These are phyloP conservation scores for Etia nguti DNA, from an alignment of 2,113 vertebrate genomes.

Conservation along the genomic window DNA sequence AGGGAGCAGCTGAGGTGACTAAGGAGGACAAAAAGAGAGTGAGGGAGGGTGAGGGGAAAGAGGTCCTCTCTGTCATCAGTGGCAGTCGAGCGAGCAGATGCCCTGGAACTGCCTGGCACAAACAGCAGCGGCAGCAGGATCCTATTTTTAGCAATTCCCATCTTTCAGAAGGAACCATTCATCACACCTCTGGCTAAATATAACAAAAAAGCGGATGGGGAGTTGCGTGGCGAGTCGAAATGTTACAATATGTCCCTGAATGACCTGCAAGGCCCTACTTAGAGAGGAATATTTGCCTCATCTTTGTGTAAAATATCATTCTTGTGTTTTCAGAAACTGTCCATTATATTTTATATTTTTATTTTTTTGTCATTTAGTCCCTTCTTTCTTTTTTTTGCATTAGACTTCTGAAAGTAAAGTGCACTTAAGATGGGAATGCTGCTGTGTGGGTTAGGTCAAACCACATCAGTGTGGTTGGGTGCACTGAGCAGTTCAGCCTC, in stretches of 20 bases:
- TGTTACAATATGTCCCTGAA: background rate
- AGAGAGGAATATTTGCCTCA: background rate
- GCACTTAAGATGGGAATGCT: background rate
- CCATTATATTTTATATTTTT: background rate
- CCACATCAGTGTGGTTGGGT: background rate
- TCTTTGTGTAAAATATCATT: background rate
- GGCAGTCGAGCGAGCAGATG: constrained; percentile 37
- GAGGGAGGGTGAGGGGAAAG: background rate
- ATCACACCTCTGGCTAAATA: constrained; percentile 86
- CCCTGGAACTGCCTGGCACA: constrained; percentile 67
- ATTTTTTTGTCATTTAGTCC: background rate
- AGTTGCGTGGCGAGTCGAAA: background rate
- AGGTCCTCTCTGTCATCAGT: constrained; percentile 38
- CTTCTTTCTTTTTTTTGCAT: background rate
- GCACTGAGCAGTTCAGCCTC: background rate
- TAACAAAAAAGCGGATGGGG: constrained; percentile 49
- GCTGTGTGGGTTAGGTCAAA: background rate
- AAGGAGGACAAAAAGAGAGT: constrained; percentile 9
- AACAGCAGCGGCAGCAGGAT: constrained; percentile 46
- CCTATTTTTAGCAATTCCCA: constrained; percentile 83
- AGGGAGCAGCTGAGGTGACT: constrained; percentile 11
- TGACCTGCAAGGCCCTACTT: background rate
- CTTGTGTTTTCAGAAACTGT: background rate
- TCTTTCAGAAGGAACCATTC: constrained; percentile 80
- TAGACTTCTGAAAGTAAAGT: background rate